phyloP scores from a whole-genome alignment of 2,113 vertebrate genomes.

The Vimba vimba region DNA sequence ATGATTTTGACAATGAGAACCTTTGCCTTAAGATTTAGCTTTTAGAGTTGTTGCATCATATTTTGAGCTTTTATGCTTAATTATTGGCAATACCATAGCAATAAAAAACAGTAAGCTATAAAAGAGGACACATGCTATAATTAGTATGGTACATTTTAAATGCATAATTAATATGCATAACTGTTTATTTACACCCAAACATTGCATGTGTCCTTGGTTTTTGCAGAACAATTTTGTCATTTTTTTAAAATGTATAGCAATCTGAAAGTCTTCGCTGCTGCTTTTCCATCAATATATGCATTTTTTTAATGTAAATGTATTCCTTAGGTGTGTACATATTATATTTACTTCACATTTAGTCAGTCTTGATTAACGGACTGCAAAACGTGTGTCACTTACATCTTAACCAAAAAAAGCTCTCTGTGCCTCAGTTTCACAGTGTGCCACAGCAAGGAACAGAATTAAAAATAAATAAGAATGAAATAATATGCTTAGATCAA shows the following conservation, averaged over 20 bases:
- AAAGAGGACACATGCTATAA: constrained; percentile 39
- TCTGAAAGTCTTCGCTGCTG: background rate
- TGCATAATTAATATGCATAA: background rate
- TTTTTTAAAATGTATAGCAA: background rate
- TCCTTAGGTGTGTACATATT: background rate
- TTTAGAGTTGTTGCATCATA: background rate
- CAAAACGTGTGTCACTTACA: background rate
- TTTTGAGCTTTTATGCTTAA: background rate
- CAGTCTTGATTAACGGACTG: constrained; percentile 44
- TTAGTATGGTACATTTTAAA: background rate
- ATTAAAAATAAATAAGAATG: background rate
- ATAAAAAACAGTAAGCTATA: constrained; percentile 41
- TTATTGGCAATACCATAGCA: constrained; percentile 32
- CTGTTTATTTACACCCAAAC: constrained; percentile 17
- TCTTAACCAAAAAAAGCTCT: constrained; percentile 36
- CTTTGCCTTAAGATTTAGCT: constrained; percentile 27
- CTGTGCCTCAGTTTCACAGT: constrained; percentile 50
- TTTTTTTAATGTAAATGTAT: background rate
- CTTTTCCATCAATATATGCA: constrained; percentile 33
- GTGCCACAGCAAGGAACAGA: constrained; percentile 47
- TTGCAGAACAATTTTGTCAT: background rate
- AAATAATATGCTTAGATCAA: background rate
- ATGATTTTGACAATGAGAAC: constrained; percentile 20
- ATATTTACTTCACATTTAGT: background rate
- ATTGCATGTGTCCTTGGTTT: constrained; percentile 47